Base-by-base conservation (phyloP, 2,113 vertebrate species). In the Raja brachyura region DNA sequence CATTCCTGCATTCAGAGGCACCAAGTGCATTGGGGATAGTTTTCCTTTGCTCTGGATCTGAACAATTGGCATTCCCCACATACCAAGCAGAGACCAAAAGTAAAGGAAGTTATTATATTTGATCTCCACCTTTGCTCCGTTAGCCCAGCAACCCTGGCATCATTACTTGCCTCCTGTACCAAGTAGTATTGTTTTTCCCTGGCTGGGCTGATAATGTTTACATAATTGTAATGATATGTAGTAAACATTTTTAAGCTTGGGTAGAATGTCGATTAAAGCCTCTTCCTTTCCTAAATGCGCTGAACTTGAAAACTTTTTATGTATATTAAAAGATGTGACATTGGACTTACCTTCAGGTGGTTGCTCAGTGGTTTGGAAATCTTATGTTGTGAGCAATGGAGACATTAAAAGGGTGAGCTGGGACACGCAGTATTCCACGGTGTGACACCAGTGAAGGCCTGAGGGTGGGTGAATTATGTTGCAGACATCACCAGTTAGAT, bases 391-490 rank as follows among this genome's bases (percentile, higher is more conserved):
- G 14, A 86, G 28, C 28, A 63, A 14, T 86, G 56, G 6, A 31
- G 59, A 86, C n/a, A 14, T 86, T 59, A 86, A 63, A 11, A 63
- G 59, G 11, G 56, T 63, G 59, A 33, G 28, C 14, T 18, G 5
- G 59, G 31, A 66, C 28, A 63, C 0, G 18, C 83, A 18, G 28
- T n/a, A 66, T 63, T 83, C 79, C 48, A 59, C 56, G 56, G 79
- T 13, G 48, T 83, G 79, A 25, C 79, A 83, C 48, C 25, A 1
- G 54, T 28, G 79, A 10, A 56, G 54, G 79, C 79, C 48, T 56
- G 79, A 83, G 79, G 75, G 75, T 77, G 11, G 79, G 10, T 59
- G 59, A 33, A n/a, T 66, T 88, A 88, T 88, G 83, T 18, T 88
- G 2, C 56, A 85, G 83, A 63, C 28, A 63, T 66, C 31, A 6